These are phyloP conservation scores for Araneus ventricosus DNA, from an alignment of 1,140 invertebrate genomes.

Conservation along the genomic window DNA sequence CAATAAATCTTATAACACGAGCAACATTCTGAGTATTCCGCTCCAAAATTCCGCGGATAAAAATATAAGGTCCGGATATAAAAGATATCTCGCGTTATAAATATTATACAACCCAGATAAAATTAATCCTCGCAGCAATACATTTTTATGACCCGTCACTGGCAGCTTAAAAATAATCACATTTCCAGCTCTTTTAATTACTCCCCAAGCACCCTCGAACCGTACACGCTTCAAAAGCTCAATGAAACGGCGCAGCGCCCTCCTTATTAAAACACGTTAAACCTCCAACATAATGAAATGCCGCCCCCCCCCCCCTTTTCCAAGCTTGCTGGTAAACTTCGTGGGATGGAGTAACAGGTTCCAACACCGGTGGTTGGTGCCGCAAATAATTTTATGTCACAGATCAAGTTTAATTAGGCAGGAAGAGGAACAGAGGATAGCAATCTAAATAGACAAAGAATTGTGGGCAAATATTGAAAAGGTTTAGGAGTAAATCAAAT, in stretches of 20 bases:
- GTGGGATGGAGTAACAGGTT: background rate
- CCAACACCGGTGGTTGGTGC: background rate
- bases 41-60: no score
- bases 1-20: no score
- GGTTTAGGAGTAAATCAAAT: background rate
- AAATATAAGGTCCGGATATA: no score
- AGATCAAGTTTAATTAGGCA: constrained; percentile 10
- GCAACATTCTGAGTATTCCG: no score
- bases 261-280: constrained; percentile 14
- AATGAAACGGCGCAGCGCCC: background rate
- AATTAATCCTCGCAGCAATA: background rate
- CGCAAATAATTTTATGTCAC: background rate
- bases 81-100: no score
- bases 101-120: background rate
- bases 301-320: no score
- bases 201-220: background rate
- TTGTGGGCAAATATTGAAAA: constrained; percentile 40
- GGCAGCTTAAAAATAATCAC: background rate
- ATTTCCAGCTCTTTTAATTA: constrained; percentile 10
- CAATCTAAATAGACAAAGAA: constrained; percentile 14
- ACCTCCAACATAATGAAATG: background rate
- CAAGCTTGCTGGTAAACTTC: background rate
- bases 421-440: background rate
- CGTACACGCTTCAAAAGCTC: background rate
- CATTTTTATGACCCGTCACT: background rate